These are phyloP conservation scores for Trididemnum miniatum DNA, from an alignment of 23 tunicate genomes.

Conservation along the genomic window DNA sequence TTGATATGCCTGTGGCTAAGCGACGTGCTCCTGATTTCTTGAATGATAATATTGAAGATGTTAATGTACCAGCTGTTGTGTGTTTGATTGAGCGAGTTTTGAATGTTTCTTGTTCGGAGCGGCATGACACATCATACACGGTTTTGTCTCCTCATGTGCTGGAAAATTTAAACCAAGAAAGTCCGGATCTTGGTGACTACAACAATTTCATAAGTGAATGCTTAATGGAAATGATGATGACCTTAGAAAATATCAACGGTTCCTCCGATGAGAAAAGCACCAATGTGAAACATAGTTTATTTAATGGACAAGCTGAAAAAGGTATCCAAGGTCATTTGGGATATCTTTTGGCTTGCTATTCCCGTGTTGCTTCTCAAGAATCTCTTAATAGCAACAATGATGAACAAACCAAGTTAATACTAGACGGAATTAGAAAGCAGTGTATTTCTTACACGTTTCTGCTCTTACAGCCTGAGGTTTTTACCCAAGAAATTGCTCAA, in stretches of 20 bases:
- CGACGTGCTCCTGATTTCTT: conserved; percentile 27
- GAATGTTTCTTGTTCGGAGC: not conserved
- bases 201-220: conserved; percentile 20
- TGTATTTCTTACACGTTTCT: conserved; percentile 11
- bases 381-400: not conserved
- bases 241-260: conserved; percentile 5
- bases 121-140: not conserved
- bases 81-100: conserved; percentile 13
- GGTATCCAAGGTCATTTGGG: not conserved
- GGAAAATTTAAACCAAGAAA: conserved; percentile 16
- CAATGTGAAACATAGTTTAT: not conserved
- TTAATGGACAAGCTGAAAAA: not conserved
- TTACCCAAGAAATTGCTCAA: not conserved
- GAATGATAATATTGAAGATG: not conserved
- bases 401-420: conserved; percentile 10
- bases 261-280: conserved; percentile 1
- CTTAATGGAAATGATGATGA: conserved; percentile 32
- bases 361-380: not conserved
- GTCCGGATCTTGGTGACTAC: conserved; percentile 26
- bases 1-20: conserved; percentile 20
- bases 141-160: not conserved
- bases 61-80: not conserved
- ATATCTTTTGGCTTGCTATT: conserved; percentile 4
- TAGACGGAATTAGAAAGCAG: conserved; percentile 44
- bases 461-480: conserved; percentile 30